Evolutionary conservation across 2,113 vertebrate genomes (phyloP), one percentile per base, ranked within the genome.

Genomic region (Microcebus ravelobensis): DNA sequence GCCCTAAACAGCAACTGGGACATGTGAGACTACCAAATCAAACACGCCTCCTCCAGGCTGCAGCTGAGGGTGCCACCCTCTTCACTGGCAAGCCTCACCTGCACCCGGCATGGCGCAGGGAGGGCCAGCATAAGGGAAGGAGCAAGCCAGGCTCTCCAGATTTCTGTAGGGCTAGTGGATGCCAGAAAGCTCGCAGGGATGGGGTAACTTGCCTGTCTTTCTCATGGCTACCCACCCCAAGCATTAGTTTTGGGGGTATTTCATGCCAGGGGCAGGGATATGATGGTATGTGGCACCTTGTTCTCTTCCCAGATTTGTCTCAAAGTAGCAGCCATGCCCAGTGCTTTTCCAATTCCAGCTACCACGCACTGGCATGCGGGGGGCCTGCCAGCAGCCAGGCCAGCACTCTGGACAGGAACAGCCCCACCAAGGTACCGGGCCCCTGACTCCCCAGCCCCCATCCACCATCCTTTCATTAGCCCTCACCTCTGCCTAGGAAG

Each of bases 291-390:
- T 98, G 98, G 97, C 96, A 94, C 98, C 98, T 98, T 99, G 98
- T 99, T 97, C 98, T 99, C 98, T 98, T 89, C 98, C 97, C 98
- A 99, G 99, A 99, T 97, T 91, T 99, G 73, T 99, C 99, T 97
- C 99, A 99, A 98, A 98, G 98, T 99, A 99, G 98, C 98, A 73
- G 98, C 98, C 98, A 98, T 55, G 98, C 98, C 89, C 99, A 99
- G 96, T 99, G 99, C 98, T 99, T 99, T 98, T 99, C 99, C 98
- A 99, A 99, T 96, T 99, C 99, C 96, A 99, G 99, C 98, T 99
- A 99, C 98, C 99, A 99, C 98, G 99, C 99, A 73, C 99, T 99
- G 98, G 99, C 99, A 39, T 99, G 99, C 95, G 99, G 99, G 82
- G 99, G 99, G 82, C 98, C 99, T 96, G 99, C 99, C 99, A 98